These are phyloP conservation scores for Trypoxylon attenuatum DNA, from an alignment of 2,888 invertebrate genomes.

Conservation along the genomic window DNA sequence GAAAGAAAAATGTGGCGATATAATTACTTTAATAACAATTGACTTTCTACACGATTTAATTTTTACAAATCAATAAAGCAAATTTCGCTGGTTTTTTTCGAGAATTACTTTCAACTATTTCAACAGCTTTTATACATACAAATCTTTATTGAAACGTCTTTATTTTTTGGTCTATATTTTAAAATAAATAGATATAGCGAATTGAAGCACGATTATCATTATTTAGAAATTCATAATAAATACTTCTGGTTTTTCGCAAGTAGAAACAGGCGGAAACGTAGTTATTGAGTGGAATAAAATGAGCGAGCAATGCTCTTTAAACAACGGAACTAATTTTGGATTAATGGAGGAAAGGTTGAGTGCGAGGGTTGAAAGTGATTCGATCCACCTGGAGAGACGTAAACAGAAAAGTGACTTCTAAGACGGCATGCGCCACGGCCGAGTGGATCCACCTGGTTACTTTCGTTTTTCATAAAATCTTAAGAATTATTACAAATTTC, in stretches of 20 bases:
- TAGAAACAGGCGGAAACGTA: not conserved
- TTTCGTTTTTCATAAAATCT: conserved; percentile 42
- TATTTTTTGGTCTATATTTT: too few relatives aligned
- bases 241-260: too few relatives aligned
- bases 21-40: too few relatives aligned
- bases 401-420: conserved; percentile 60
- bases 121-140: too few relatives aligned
- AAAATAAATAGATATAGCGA: too few relatives aligned
- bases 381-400: conserved; percentile 66
- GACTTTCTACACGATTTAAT: too few relatives aligned
- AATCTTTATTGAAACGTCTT: too few relatives aligned
- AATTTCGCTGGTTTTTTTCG: too few relatives aligned
- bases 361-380: conserved; percentile 58
- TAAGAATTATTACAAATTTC: too few relatives aligned
- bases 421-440: conserved; percentile 51
- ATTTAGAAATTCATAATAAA: not conserved
- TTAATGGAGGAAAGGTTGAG: conserved; percentile 56
- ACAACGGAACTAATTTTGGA: conserved; percentile 56
- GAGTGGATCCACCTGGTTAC: conserved; percentile 66
- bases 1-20: conserved; percentile 74
- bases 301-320: conserved; percentile 42
- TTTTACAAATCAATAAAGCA: too few relatives aligned
- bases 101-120: too few relatives aligned
- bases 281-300: conserved; percentile 15
- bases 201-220: too few relatives aligned